Evolutionary conservation across 2,797 vertebrate species (phyloP).

Genomic region (Eulemur albifrons): DNA sequence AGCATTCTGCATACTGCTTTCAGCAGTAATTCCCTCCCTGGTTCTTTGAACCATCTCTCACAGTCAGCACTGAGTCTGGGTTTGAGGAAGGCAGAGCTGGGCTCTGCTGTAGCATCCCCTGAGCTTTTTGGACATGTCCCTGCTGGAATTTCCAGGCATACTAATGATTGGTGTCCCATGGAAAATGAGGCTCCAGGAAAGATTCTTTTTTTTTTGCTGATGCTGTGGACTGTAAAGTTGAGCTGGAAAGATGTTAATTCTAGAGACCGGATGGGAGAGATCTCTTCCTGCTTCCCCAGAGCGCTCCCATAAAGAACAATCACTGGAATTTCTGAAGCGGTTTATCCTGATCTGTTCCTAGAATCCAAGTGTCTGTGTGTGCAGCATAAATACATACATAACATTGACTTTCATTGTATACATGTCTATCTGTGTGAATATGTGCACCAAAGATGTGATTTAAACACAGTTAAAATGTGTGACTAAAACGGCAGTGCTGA

Average conservation of each 20-base stretch:
- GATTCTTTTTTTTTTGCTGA: background rate
- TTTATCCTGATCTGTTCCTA: background rate
- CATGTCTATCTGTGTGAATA: background rate
- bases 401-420: background rate
- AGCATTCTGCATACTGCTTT: background rate
- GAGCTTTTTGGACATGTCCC: background rate
- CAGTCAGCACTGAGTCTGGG: background rate
- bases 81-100: background rate
- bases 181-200: conserved; percentile 52
- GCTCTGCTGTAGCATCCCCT: background rate
- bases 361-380: background rate
- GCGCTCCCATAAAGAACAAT: background rate
- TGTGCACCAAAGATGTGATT: background rate
- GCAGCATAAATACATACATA: background rate
- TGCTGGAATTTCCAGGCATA: conserved; percentile 31
- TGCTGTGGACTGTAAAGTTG: background rate
- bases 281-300: background rate
- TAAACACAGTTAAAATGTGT: background rate
- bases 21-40: background rate
- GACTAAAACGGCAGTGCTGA: background rate
- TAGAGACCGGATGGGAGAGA: background rate
- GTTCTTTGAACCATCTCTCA: background rate
- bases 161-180: background rate
- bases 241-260: conserved; percentile 48
- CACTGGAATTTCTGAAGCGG: background rate